A percentile compares a stretch with the other conserved stretches of the same genome.
Conservation (phyloP, 2,797 vertebrate genomes). For the Rachycentron canadum region DNA sequence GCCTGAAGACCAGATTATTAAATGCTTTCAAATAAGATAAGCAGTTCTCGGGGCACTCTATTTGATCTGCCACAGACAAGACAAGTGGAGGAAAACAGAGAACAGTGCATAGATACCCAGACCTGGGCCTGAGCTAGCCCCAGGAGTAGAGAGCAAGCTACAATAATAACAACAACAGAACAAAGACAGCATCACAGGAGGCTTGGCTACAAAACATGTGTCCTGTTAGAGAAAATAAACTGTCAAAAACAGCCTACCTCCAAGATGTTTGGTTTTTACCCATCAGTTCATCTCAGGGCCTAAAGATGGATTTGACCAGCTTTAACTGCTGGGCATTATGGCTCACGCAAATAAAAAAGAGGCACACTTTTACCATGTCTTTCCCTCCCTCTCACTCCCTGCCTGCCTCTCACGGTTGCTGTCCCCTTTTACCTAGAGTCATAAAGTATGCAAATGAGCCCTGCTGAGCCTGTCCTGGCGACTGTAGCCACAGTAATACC, state of each 20-base stretch:
- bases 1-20: constrained; percentile 43
- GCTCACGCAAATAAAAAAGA: not conserved
- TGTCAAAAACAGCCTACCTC: constrained; percentile 75
- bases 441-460: constrained; percentile 85
- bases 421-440: constrained; percentile 68
- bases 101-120: constrained; percentile 26
- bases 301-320: constrained; percentile 14
- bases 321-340: constrained; percentile 31
- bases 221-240: constrained; percentile 60
- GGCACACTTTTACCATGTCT: constrained; percentile 5
- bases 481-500: constrained; percentile 74
- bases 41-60: constrained; percentile 35
- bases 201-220: constrained; percentile 53
- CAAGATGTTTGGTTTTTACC: constrained; percentile 48
- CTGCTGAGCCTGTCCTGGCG: constrained; percentile 64
- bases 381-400: not conserved
- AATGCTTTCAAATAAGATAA: constrained; percentile 51
- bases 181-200: constrained; percentile 51
- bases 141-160: constrained; percentile 54
- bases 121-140: constrained; percentile 38
- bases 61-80: constrained; percentile 61
- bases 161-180: constrained; percentile 48
- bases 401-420: constrained; percentile 16
- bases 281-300: constrained; percentile 65
- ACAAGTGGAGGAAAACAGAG: constrained; percentile 43